These are phyloP conservation scores for Pelochelys cantorii DNA, from an alignment of 2,797 vertebrate genomes.

Conservation along the genomic window DNA sequence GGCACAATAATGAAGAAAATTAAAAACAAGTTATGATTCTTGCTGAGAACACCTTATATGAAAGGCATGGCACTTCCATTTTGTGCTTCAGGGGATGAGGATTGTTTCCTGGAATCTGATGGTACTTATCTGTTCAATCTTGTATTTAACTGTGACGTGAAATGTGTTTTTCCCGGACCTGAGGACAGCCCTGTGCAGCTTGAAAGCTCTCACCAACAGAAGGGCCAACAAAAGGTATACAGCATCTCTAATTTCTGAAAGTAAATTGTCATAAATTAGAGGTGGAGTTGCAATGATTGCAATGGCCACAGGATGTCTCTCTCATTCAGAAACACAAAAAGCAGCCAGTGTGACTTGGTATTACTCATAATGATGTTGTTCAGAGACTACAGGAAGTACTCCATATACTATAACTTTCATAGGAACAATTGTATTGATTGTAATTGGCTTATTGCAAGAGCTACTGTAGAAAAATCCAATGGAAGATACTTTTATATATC, in stretches of 20 bases:
- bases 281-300: conserved; percentile 30
- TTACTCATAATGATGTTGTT: neutral
- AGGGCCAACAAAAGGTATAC: neutral
- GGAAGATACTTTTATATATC: fast-evolving
- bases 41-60: neutral
- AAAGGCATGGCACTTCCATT: neutral
- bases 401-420: fast-evolving
- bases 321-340: conserved; percentile 35
- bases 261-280: neutral
- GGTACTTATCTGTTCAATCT: neutral
- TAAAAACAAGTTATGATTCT: fast-evolving
- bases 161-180: neutral
- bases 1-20: neutral
- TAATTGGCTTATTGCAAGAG: neutral
- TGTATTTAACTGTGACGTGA: neutral
- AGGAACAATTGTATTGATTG: fast-evolving
- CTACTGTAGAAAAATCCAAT: neutral
- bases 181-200: neutral
- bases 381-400: neutral
- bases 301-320: conserved; percentile 64
- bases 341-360: fast-evolving
- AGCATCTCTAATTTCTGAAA: neutral
- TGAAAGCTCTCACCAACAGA: neutral
- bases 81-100: neutral
- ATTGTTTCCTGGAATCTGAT: neutral